Percentiles rank a stretch among this genome's conserved stretches.
Conservation (phyloP, 1,140 invertebrate species). For the Microplitis demolitor region DNA sequence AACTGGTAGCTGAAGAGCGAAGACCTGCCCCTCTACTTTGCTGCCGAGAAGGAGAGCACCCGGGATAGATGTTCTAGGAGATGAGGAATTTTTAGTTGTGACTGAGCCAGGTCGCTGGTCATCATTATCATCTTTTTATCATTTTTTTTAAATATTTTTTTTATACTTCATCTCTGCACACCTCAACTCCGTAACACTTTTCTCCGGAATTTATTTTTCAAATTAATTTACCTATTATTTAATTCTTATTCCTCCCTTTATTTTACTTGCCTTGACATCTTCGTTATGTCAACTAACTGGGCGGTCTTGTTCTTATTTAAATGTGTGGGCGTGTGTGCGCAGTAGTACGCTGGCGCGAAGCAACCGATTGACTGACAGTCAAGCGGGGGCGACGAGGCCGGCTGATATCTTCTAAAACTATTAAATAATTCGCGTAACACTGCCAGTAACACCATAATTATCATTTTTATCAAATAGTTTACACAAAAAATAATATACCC, state of each 20-base stretch:
- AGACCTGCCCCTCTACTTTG: constrained; percentile 7
- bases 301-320: constrained; percentile 30
- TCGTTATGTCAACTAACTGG: constrained; percentile 19
- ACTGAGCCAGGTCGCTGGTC: neutral
- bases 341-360: constrained; percentile 15
- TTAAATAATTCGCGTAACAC: neutral
- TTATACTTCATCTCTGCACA: neutral
- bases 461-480: neutral
- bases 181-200: neutral
- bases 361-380: constrained; percentile 19
- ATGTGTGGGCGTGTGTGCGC: constrained; percentile 20
- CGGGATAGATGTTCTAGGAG: constrained; percentile 12
- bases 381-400: constrained; percentile 20
- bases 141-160: constrained; percentile 1
- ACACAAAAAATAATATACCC: neutral
- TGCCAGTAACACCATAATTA: neutral
- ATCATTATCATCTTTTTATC: neutral
- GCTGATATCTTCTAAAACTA: neutral
- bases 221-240: neutral
- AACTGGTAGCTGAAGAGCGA: neutral
- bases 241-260: constrained; percentile 1
- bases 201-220: neutral
- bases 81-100: constrained; percentile 8
- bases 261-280: constrained; percentile 29
- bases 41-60: constrained; percentile 15